A percentile compares a stretch with the other conserved stretches of the same genome.
phyloP scores from a whole-genome alignment of 2,113 vertebrate genomes.

The Atherinomorus stipes region DNA sequence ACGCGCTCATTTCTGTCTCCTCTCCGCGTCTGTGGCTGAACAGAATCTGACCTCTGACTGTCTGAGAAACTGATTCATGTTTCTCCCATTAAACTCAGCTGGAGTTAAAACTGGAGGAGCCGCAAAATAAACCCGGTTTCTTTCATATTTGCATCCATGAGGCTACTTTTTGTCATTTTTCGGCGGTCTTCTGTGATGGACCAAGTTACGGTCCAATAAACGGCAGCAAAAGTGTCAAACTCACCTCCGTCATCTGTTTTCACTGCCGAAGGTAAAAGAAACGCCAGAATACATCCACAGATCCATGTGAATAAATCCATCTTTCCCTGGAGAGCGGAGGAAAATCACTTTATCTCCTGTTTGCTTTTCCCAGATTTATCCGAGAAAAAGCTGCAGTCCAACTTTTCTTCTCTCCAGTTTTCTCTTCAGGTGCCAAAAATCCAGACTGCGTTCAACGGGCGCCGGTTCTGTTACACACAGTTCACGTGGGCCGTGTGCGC shows the following conservation, averaged over 20 bases:
- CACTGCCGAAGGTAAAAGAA: constrained; percentile 79
- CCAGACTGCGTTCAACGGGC: constrained; percentile 16
- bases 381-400: constrained; percentile 22
- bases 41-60: background rate
- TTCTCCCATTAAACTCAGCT: background rate
- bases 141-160: too few relatives aligned
- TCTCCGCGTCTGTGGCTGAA: background rate
- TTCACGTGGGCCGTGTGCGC: background rate
- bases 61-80: background rate
- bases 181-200: background rate
- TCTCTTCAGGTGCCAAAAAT: constrained; percentile 41
- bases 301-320: constrained; percentile 90
- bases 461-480: background rate
- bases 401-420: constrained; percentile 9
- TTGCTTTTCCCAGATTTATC: constrained; percentile 24
- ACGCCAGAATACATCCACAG: constrained; percentile 87
- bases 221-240: constrained; percentile 60
- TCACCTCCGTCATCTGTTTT: constrained; percentile 91
- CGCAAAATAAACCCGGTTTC: too few relatives aligned
- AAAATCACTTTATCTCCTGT: constrained; percentile 17
- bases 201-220: constrained; percentile 4
- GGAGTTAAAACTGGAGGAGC: background rate
- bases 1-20: too few relatives aligned
- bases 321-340: constrained; percentile 46
- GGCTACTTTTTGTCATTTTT: too few relatives aligned